Evolutionary conservation across 2,113 vertebrate genomes (phyloP), one percentile per base, ranked within the genome.

Genomic region (Psophia crepitans): DNA sequence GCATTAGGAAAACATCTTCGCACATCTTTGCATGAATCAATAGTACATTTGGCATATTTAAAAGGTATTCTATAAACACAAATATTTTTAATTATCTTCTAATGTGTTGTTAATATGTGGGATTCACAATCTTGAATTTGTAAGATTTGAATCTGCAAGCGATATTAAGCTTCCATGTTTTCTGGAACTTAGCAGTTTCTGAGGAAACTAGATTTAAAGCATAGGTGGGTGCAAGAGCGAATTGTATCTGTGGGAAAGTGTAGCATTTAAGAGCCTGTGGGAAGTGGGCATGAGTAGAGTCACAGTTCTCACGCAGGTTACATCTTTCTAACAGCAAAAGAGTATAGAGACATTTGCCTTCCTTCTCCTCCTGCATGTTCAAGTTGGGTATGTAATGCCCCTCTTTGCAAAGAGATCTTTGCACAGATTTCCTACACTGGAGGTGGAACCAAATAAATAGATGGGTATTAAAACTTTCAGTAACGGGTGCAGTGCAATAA

Each of bases 1-100:
- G 77, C 76, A 57, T 58, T 46, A 91, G 73, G 79, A 93, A 97
- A 95, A 89, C 76, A 93, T 91, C 84, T 84, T 82, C 84, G 32
- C 24, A 73, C 2, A 1, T 43, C 51, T 66, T 74, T 86, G 37
- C 39, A 8, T 63, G 66, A 84, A 82, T 44, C 79, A 81, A 89
- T 65, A 89, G 74, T 44, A 82, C 20, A 58, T 79, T 78, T 89
- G 61, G 85, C 81, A 65, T 79, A 64, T 85, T 96, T 49, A 46
- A 60, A 92, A 89, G 51, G 53, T 91, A 87, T 87, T 96, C 73
- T 93, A 91, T 68, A 89, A 89, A 64, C 68, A 32, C 11, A 74
- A 27, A 26, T 90, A 23, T 73, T 86, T 96, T 84, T 81, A 92
- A 81, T 93, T 92, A 63, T 22, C 28, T 87, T 24, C 73, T 49